Base-by-base conservation (phyloP, 2,113 vertebrate genomes). In the Centropus unirufus region DNA sequence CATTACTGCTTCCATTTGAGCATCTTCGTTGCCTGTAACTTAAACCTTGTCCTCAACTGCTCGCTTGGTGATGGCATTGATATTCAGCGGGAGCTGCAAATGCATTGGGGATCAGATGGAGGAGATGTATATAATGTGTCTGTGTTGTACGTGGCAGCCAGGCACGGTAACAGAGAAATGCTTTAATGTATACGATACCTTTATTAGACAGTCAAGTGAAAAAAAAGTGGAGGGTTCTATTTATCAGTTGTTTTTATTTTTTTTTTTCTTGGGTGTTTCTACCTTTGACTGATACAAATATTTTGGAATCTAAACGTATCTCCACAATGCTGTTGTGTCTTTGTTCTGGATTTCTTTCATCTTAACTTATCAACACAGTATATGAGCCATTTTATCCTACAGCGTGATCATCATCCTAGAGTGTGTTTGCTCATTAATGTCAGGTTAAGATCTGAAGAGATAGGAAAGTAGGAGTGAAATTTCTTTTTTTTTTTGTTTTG, bases 331-430 rank as follows among this genome's bases (percentile, higher is more conserved):
- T 94, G 95, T 97, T 96, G 87, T 93, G 94, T 96, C 97, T 97
- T 97, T 98, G 97, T 98, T 97, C 93, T 97, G 82, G 81, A 67
- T 96, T 93, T 96, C 97, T 98, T 98, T 98, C 96, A 98, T 98
- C 97, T 98, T 95, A 97, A 95, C 95, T 97, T 97, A 97, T 97
- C 97, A 97, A 87, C 96, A 96, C 94, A 63, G n/a, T 87, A 93
- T 95, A 96, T 92, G 95, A 97, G 94, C 96, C 69, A 83, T 87
- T 95, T 96, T 94, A 89, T 90, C 74, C 88, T 89, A 55, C 81
- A 70, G 83, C 74, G 72, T 92, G 92, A 95, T 86, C 84, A 69
- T 97, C 88, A 94, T 97, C 82, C 95, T 94, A 80, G 94, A 95
- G 94, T 96, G 95, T 95, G 91, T 96, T 94, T 96, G 86, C 94